Evolutionary conservation across 2,113 vertebrate species (phyloP).

Genomic region (Cyanocitta stelleri): DNA sequence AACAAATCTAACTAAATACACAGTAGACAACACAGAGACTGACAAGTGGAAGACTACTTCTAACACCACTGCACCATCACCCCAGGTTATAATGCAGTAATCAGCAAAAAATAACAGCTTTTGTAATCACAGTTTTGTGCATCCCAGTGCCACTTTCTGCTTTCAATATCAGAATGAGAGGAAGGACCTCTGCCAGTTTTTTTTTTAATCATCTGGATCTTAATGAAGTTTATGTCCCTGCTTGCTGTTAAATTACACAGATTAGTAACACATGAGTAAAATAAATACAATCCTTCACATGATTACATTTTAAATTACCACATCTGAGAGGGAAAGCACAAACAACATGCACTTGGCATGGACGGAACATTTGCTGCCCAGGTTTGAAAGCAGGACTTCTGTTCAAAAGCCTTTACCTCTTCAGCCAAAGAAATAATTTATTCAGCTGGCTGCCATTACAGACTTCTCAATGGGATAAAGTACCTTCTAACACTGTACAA

Average conservation of each 20-base stretch:
- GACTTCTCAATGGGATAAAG: background rate
- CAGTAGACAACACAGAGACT: background rate
- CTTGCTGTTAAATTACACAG: slow-evolving; percentile 45
- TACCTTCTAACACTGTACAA: background rate
- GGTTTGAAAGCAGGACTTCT: background rate
- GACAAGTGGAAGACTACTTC: background rate
- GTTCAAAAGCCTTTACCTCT: background rate
- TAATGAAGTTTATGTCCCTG: slow-evolving; percentile 33
- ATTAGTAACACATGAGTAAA: slow-evolving; percentile 55
- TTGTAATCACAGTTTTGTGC: background rate
- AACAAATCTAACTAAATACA: background rate
- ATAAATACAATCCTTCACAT: slow-evolving; percentile 17
- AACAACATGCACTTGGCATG: background rate
- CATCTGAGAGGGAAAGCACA: slow-evolving; percentile 1
- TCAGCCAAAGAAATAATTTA: background rate
- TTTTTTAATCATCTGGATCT: background rate
- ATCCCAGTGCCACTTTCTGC: background rate
- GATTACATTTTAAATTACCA: slow-evolving; percentile 23
- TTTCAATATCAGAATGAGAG: background rate
- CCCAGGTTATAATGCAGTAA: background rate
- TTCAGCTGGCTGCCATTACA: background rate
- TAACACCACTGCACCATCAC: background rate
- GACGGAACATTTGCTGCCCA: background rate
- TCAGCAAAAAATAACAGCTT: background rate
- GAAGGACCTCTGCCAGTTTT: background rate